Evolutionary conservation across 2,888 invertebrate species (phyloP).

Genomic region (Linnaemya tessellans): DNA sequence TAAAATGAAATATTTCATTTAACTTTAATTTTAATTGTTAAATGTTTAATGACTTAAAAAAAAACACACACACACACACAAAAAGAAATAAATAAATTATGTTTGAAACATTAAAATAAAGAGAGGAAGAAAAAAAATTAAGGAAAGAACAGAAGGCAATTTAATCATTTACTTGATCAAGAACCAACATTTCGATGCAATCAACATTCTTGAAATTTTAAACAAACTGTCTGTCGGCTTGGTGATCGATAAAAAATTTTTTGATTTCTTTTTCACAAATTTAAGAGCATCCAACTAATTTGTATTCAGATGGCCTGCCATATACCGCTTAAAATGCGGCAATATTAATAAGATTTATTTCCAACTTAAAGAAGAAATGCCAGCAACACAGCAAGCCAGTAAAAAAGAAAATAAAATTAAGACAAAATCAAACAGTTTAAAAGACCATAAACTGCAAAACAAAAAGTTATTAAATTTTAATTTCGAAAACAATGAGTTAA

Average conservation of each 20-base stretch:
- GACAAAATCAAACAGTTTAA: constrained; percentile 39
- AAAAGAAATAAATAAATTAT: constrained; percentile 29
- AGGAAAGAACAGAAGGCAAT: constrained; percentile 19
- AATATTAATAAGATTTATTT: constrained; percentile 71
- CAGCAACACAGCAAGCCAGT: not conserved
- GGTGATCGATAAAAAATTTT: constrained; percentile 1
- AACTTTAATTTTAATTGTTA: constrained; percentile 50
- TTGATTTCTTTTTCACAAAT: constrained; percentile 9
- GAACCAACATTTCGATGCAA: constrained; percentile 47
- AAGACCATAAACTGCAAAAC: not conserved
- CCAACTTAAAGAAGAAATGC: constrained; percentile 20
- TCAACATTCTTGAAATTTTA: constrained; percentile 61
- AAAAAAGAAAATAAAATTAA: constrained; percentile 28
- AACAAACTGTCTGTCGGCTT: constrained; percentile 33
- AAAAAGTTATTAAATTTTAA: constrained; percentile 25
- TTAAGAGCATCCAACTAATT: constrained; percentile 60
- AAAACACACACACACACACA: no score
- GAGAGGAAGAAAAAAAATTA: not conserved
- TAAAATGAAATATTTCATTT: constrained; percentile 35
- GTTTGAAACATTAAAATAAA: not conserved
- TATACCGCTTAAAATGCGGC: constrained; percentile 68
- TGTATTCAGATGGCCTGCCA: constrained; percentile 66
- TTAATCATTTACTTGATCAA: constrained; percentile 25
- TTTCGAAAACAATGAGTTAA: not conserved
- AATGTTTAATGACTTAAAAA: constrained; percentile 36